Base-by-base conservation (phyloP, 2,113 vertebrate species). In the Pao palembangensis region DNA sequence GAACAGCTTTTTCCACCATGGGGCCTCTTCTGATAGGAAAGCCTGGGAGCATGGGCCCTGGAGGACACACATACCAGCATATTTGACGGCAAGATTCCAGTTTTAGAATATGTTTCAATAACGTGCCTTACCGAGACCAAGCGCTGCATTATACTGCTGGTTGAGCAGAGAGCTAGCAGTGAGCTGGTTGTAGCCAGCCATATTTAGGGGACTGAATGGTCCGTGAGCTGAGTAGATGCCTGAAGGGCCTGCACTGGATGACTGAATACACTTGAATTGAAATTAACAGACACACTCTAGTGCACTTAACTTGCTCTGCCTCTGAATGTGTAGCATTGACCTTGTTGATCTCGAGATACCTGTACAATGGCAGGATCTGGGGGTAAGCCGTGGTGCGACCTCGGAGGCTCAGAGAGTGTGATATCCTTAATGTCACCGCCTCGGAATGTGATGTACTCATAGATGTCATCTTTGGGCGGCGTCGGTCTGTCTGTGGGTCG, bases 371-470 rank as follows among this genome's bases (percentile, higher is more conserved):
- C 96, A 72, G 97, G 95, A 75, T 99, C 97, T 55, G 94, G 92
- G 16, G 94, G 94, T 11, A 98, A 87, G 17, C 93, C 80, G 64
- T 94, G 94, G 48, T 93, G 93, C n/a, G 93, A 90, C 75, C 93
- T 94, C 1, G 93, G 94, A 64, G 93, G 90, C 70, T 99, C 97
- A 73, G 95, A 96, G 25, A 99, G 90, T 0, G 93, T 91, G 23
- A 99, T 95, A 48, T 98, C 96, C 74, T 96, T 98, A 75, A 99
- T 98, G 71, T 99, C 96, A 66, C 94, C 98, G 38, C 96, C 96
- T 47, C 95, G 88, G 80, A 99, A 99, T 61, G 98, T 98, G 58
- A 99, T 99, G 76, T 96, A 99, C 61, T 99, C 97, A 19, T 95
- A 98, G 51, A 98, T 85, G n/a, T 98, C 95, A 76, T 98, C 94